These are phyloP conservation scores for Gobio gobio DNA, from an alignment of 2,113 vertebrate species.

Conservation along the genomic window DNA sequence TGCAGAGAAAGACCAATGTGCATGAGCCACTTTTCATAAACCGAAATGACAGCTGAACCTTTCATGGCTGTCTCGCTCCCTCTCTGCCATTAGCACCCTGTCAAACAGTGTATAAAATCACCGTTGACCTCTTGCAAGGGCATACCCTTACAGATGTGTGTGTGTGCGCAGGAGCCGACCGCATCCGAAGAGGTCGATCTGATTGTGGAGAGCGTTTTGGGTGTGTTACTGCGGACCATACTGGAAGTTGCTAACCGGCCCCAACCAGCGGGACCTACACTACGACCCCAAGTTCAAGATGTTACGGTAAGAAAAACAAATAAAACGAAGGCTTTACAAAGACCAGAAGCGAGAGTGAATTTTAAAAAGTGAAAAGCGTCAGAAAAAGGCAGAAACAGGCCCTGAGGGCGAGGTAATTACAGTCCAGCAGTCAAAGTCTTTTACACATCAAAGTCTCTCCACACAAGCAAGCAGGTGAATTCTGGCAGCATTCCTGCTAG, in stretches of 20 bases:
- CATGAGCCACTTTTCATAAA: background rate
- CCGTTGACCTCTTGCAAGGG: slow-evolving; percentile 61
- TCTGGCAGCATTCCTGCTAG: slow-evolving; percentile 2
- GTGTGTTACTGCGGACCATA: slow-evolving; percentile 89
- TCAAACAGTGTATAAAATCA: slow-evolving; percentile 53
- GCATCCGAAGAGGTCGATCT: slow-evolving; percentile 93
- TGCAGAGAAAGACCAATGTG: background rate
- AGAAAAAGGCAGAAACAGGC: background rate
- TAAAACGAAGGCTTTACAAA: background rate
- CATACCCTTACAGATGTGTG: slow-evolving; percentile 39
- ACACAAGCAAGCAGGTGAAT: slow-evolving; percentile 15
- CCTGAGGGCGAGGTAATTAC: slow-evolving; percentile 22
- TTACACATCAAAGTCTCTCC: slow-evolving; percentile 42
- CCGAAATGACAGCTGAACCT: slow-evolving; percentile 37
- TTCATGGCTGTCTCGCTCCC: slow-evolving; percentile 63
- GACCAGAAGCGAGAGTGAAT: background rate
- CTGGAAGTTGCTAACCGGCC: slow-evolving; percentile 95
- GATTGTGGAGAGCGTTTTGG: slow-evolving; percentile 92
- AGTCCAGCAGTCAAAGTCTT: slow-evolving; percentile 13
- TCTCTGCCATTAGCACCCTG: slow-evolving; percentile 69
- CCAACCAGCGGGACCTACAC: slow-evolving; percentile 81
- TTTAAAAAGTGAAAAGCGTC: background rate
- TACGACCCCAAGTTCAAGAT: slow-evolving; percentile 93
- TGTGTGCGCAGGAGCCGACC: slow-evolving; percentile 81
- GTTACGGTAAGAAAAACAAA: slow-evolving; percentile 83